Conservation (phyloP, 2,797 vertebrate species). For the Lacerta bilineata region DNA sequence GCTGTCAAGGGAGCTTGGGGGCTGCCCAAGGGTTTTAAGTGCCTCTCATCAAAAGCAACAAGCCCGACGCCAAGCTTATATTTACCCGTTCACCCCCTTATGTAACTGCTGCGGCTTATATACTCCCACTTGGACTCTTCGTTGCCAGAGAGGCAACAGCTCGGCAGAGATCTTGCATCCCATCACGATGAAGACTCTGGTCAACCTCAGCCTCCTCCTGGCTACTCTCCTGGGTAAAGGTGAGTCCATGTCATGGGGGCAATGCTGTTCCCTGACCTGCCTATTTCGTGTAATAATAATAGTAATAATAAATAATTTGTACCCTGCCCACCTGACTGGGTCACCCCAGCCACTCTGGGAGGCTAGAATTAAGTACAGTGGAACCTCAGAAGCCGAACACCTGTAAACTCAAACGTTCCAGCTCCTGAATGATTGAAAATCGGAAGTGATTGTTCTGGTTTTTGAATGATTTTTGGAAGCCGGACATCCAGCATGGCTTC, state of each 20-base stretch:
- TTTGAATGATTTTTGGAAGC: too few species aligned
- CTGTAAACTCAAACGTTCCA: too few species aligned
- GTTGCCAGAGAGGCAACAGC: background rate
- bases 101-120: constrained; percentile 22
- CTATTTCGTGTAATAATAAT: too few species aligned
- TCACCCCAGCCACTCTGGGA: too few species aligned
- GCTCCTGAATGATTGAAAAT: too few species aligned
- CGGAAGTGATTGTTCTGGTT: too few species aligned
- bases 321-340: too few species aligned
- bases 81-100: constrained; percentile 16
- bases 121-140: background rate
- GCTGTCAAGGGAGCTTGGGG: background rate
- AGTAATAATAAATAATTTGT: too few species aligned
- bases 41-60: background rate
- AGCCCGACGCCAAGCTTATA: background rate
- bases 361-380: too few species aligned
- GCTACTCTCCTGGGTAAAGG: background rate
- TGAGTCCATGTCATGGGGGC: background rate
- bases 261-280: too few species aligned
- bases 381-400: too few species aligned
- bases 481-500: too few species aligned
- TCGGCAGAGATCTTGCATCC: background rate
- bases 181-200: background rate
- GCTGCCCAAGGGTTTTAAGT: background rate
- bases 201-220: background rate